A percentile compares a stretch with the other conserved stretches of the same genome.
Evolutionary conservation across 2,113 vertebrate species (phyloP).

Genomic region (Lepisosteus osseus): DNA sequence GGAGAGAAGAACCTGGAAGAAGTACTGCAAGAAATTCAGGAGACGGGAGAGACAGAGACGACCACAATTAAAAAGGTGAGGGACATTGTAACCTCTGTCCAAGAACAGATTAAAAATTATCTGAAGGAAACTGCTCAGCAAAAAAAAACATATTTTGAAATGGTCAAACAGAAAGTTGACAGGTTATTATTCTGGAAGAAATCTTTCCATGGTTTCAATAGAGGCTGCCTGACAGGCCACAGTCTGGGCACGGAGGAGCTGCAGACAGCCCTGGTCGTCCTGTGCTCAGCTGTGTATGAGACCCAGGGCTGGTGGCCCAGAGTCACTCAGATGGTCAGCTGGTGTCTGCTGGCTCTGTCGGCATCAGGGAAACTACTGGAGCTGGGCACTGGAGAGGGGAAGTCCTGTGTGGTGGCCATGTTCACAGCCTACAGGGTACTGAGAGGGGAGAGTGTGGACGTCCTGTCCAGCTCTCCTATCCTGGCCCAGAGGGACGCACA

Average conservation of each 20-base stretch:
- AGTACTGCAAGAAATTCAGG: conserved; percentile 45
- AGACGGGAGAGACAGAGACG: conserved; percentile 29
- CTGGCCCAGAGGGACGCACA: conserved; percentile 24
- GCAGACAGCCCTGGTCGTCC: not conserved
- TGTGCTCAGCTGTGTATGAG: conserved; percentile 31
- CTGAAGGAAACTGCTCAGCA: not conserved
- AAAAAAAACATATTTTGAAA: conserved; percentile 9
- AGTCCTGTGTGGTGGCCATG: conserved; percentile 60
- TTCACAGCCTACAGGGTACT: conserved; percentile 51
- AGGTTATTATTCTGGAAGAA: too few species aligned
- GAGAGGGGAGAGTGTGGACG: conserved; percentile 21
- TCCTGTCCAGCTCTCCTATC: conserved; percentile 30
- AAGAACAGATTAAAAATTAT: too few species aligned
- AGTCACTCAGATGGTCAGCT: conserved; percentile 55
- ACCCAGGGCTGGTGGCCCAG: conserved; percentile 25
- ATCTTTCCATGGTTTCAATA: not conserved
- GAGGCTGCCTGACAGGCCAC: not conserved
- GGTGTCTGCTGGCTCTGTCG: conserved; percentile 52
- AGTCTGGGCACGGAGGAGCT: not conserved
- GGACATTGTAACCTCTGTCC: conserved; percentile 30
- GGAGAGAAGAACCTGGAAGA: conserved; percentile 29
- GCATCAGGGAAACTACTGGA: conserved; percentile 42
- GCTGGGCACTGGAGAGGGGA: conserved; percentile 54
- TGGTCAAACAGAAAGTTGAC: not conserved
- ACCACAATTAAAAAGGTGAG: conserved; percentile 8